Conservation (phyloP, 2,888 invertebrate genomes). For the Ashinkailepas kermadecensis region DNA sequence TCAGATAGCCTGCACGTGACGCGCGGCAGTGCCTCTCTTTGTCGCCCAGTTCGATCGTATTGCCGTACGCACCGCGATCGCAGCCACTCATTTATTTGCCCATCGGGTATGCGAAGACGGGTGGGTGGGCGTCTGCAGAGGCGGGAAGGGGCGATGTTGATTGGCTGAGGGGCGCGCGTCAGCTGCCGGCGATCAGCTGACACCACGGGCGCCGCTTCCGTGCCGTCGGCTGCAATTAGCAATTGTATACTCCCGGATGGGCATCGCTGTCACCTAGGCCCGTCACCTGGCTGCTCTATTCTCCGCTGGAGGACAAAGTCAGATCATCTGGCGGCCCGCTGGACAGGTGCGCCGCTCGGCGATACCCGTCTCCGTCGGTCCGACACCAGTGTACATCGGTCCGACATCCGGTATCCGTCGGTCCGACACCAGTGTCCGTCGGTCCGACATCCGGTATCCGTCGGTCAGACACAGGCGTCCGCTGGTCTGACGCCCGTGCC, state of each 20-base stretch:
- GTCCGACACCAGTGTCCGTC: too few species aligned
- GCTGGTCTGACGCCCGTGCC: too few species aligned
- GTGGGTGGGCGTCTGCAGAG: background rate
- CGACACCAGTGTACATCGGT: too few species aligned
- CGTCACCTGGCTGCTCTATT: too few species aligned
- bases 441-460: too few species aligned
- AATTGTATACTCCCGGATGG: background rate
- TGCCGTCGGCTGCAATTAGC: background rate
- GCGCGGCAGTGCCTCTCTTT: background rate
- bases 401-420: too few species aligned
- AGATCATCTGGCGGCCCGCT: background rate
- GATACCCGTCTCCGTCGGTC: background rate
- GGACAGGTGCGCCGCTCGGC: background rate
- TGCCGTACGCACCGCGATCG: too few species aligned
- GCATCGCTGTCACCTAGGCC: background rate
- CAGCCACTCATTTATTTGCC: background rate
- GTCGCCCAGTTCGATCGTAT: background rate
- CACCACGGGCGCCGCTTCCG: background rate
- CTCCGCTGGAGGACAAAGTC: background rate
- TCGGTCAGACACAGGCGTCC: too few species aligned
- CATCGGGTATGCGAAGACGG: conserved; percentile 2
- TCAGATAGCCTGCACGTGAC: conserved; percentile 2
- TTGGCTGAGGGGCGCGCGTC: background rate
- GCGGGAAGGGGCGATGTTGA: background rate
- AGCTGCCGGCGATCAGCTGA: background rate